Conservation (phyloP, 2,797 vertebrate genomes). For the Onychomys arenicola region DNA sequence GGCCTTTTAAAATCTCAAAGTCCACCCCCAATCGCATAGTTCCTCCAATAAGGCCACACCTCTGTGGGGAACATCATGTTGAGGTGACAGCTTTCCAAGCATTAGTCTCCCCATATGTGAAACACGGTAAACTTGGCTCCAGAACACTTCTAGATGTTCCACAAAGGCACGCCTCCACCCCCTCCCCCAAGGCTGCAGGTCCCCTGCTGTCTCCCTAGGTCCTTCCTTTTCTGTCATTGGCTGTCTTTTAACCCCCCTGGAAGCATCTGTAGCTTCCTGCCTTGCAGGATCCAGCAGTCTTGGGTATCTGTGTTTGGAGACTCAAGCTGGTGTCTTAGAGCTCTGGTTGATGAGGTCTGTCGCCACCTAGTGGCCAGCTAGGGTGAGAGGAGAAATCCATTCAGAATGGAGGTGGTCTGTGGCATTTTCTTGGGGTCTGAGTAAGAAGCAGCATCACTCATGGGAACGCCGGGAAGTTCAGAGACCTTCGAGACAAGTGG, state of each 20-base stretch:
- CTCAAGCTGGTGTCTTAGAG: too few relatives aligned
- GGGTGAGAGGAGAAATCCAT: not conserved
- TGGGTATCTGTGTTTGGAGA: not conserved
- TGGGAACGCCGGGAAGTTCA: too few relatives aligned
- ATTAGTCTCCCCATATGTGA: not conserved
- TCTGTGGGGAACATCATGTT: not conserved
- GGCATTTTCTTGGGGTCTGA: not conserved
- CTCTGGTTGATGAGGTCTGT: not conserved
- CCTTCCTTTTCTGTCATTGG: not conserved
- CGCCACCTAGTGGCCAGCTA: not conserved
- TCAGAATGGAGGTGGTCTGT: not conserved
- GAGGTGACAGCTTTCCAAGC: not conserved
- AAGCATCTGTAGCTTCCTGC: not conserved
- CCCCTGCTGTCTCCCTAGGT: not conserved
- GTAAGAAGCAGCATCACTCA: not conserved
- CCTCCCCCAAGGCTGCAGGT: not conserved
- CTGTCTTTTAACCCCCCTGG: not conserved
- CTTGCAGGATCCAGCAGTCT: accelerated
- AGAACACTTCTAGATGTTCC: accelerated
- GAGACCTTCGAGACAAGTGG: accelerated
- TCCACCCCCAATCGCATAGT: not conserved
- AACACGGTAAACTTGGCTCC: not conserved
- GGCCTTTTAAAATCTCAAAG: not conserved
- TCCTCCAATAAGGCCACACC: not conserved
- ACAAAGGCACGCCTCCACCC: too few relatives aligned